Evolutionary conservation across 1,140 invertebrate genomes (phyloP).

Genomic region (Cryptotermes secundus): DNA sequence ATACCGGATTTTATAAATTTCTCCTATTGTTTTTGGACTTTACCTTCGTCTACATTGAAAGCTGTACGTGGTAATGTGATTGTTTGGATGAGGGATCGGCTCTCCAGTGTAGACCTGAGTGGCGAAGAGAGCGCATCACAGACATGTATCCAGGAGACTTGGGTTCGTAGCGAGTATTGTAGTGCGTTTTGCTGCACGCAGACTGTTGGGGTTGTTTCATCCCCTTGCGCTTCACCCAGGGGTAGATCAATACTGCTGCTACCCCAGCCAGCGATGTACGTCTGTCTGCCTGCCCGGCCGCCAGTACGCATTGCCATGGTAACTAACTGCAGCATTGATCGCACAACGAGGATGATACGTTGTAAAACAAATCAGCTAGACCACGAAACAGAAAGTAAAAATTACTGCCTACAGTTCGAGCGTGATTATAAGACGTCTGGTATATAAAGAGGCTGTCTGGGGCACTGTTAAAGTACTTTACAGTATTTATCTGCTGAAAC

Average conservation of each 20-base stretch:
- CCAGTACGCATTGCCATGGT: not conserved
- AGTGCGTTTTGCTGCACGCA: not conserved
- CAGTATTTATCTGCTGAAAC: no score
- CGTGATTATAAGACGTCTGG: no score
- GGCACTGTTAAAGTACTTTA: no score
- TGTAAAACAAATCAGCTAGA: not conserved
- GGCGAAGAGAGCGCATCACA: no score
- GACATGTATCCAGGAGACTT: not conserved
- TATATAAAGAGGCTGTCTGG: no score
- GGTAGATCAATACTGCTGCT: conserved; percentile 18
- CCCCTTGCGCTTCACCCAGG: not conserved
- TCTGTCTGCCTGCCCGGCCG: not conserved
- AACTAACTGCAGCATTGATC: conserved; percentile 6
- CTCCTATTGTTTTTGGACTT: no score
- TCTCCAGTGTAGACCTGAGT: no score
- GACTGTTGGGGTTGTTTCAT: conserved; percentile 4
- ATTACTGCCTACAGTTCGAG: no score
- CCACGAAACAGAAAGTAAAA: not conserved
- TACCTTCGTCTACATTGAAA: no score
- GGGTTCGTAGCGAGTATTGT: not conserved
- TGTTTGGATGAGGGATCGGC: no score
- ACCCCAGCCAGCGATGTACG: not conserved
- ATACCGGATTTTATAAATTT: no score
- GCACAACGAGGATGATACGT: not conserved
- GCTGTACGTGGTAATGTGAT: no score